Conservation (phyloP, 1,140 invertebrate species). For the Drosophila nigromelanica region DNA sequence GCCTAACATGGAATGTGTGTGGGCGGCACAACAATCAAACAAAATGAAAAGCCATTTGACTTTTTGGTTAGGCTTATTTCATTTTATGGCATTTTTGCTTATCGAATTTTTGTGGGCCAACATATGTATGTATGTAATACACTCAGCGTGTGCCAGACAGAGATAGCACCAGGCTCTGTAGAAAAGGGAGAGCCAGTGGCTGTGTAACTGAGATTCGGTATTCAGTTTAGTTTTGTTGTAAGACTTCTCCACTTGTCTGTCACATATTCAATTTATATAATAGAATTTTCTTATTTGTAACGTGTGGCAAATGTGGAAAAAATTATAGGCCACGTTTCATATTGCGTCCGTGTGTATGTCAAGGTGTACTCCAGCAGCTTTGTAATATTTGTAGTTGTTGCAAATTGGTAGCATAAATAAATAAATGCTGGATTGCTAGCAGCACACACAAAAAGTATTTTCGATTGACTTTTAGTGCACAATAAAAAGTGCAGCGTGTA, state of each 20-base stretch:
- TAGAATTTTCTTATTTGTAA: slow-evolving; percentile 63
- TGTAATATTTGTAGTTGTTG: neutral
- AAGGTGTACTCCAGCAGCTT: neutral
- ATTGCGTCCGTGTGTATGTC: neutral
- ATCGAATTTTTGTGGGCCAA: slow-evolving; percentile 54
- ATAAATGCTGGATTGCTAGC: neutral
- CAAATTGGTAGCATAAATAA: slow-evolving; percentile 20
- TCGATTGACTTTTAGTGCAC: neutral
- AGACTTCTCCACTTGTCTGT: slow-evolving; percentile 52
- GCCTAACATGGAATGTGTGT: slow-evolving; percentile 12
- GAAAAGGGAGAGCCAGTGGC: neutral
- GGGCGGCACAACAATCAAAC: slow-evolving; percentile 58
- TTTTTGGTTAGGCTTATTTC: slow-evolving; percentile 70
- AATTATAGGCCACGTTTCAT: slow-evolving; percentile 37
- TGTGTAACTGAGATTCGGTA: slow-evolving; percentile 42
- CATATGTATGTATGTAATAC: slow-evolving; percentile 15
- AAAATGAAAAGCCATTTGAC: slow-evolving; percentile 71
- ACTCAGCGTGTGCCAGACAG: neutral
- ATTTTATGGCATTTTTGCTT: slow-evolving; percentile 61
- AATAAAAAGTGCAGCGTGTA: neutral
- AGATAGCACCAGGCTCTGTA: neutral
- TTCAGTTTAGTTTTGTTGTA: slow-evolving; percentile 29
- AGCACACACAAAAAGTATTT: neutral
- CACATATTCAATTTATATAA: slow-evolving; percentile 76
- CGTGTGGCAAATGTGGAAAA: slow-evolving; percentile 36